Evolutionary conservation across 1,140 invertebrate genomes (phyloP), one percentile per base, ranked within the genome.

Genomic region (Camponotus pennsylvanicus): DNA sequence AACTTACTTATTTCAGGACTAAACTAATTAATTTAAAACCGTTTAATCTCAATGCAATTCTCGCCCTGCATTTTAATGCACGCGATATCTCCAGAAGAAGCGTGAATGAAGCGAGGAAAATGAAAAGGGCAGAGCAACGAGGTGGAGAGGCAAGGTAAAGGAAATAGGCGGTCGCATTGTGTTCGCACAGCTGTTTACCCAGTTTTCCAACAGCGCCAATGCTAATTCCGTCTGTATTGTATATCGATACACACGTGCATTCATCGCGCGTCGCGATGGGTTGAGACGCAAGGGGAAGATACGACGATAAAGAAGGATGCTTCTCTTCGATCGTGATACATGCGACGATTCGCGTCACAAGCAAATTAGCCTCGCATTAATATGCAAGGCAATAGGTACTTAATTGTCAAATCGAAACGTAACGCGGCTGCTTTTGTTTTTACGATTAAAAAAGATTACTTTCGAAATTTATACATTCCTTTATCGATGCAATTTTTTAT

Each of bases 161-260:
- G 42, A 86, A 73, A 64, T 52, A 37, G 40, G 45, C 75, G 67
- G 8, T 71, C 11, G 18, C 40, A 88, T 88, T 86, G 84, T 86
- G 84, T 88, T 79, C 75, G 42, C 67, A 61, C 86, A 88, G 84
- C 86, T 88, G 86, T 88, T 88, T 79, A 76, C 84, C 86, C 64
- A 86, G 84, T 88, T 88, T 88, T 88, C 86, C 59, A 88, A 27
- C 84, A 40, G 70, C 6, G n/a, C 2, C 15, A 34, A 86, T 86
- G 78, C 70, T 76, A 87, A 76, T 87, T 87, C 61, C 21, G 79
- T 69, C 45, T 55, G 70, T 59, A 85, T 87, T 85, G 70, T 77
- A 59, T 34, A 13, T 57, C 45, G 37, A 69, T 49, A 85, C 32
- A 64, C 78, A 21, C 40, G 18, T 78, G 61, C 59, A 66, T 85